Base-by-base conservation (phyloP, 2,888 invertebrate genomes). In the Rhorus exstirpatorius region DNA sequence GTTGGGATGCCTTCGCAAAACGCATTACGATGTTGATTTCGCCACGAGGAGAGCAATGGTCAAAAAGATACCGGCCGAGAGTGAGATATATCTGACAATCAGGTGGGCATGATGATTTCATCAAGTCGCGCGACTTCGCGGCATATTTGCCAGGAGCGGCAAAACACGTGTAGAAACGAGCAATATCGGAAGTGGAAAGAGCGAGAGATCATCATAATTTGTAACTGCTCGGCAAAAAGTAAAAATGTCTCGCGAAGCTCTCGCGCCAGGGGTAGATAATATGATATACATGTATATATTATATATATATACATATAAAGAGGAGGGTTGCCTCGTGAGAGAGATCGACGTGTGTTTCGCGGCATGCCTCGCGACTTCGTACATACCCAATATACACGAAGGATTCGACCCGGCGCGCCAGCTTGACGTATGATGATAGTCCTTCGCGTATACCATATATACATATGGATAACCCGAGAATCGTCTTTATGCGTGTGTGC, bases 351-450 rank as follows among this genome's bases (percentile, higher is more conserved):
- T 63, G 70, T 85, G 72, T 86, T 72, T 87, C 60, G 76, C 58
- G 79, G 63, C 83, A 85, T 79, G 83, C 84, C 84, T 85, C 44
- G 24, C 19, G 46, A 31, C 31, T 46, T 26, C 24, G 44, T 44
- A 44, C 41, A 68, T n/a, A n/a, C 51, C 51, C 49, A n/a, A 44
- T 41, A 31, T 49, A 61, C 61, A 55, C 55, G 74, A 68, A 84
- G 87, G 86, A 91, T 89, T 89, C 88, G 85, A 87, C 86, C 84
- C 86, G 81, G 87, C 87, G 84, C 87, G 85, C 87, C 86, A 89
- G 88, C 87, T 86, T 92, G 92, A 92, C 92, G 90, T 92, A 92
- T 92, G 90, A 90, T 90, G 92, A 92, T 92, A 91, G 92, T 90
- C 89, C 87, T 86, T 89, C 87, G 49, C 79, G 68, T 70, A 68